A percentile compares a stretch with the other conserved stretches of the same genome.
These are phyloP conservation scores for Cardiocondyla obscurior DNA, from an alignment of 1,140 invertebrate species.

Conservation along the genomic window DNA sequence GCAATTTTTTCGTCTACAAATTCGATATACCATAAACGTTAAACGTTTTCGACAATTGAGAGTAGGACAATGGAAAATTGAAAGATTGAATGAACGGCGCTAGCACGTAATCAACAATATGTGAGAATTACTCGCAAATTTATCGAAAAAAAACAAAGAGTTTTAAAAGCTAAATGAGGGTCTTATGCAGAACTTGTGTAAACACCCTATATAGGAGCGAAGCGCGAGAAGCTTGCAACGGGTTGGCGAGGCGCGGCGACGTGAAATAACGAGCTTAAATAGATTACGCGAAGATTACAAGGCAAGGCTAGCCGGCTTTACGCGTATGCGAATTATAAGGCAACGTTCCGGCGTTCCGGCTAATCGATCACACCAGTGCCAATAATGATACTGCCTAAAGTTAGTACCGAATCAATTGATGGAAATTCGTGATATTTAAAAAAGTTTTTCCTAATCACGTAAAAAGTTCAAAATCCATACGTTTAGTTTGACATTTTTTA, in stretches of 20 bases:
- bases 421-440: background rate
- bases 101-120: background rate
- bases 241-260: constrained; percentile 19
- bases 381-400: constrained; percentile 29
- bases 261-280: constrained; percentile 56
- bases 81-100: background rate
- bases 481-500: no score
- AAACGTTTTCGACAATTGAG: background rate
- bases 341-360: constrained; percentile 13
- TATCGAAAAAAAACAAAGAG: background rate
- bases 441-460: no score
- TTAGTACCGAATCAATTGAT: background rate
- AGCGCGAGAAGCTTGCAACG: constrained; percentile 11
- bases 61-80: background rate
- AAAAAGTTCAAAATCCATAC: no score
- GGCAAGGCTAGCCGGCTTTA: constrained; percentile 32
- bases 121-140: background rate
- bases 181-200: background rate
- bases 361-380: constrained; percentile 52
- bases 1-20: background rate
- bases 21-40: background rate
- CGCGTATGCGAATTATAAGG: constrained; percentile 51
- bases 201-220: constrained; percentile 1
- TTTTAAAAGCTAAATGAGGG: background rate
- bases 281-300: constrained; percentile 59